Evolutionary conservation across 37 sponge, comb jelly and placozoan species (phyloP), one percentile per base, ranked within the genome.

Genomic region (Spongia lamella): DNA sequence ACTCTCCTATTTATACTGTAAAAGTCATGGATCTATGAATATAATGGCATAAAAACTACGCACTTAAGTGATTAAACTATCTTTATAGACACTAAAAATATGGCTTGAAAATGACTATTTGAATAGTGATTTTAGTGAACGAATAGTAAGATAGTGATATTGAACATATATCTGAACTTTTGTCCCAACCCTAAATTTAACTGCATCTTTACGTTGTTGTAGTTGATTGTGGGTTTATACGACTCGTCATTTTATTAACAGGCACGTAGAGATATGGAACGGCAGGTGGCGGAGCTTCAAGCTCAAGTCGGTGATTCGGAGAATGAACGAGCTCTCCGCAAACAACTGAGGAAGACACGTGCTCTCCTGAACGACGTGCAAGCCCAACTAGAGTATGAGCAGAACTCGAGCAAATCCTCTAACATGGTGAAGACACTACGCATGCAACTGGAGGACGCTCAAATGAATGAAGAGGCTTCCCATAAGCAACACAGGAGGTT

Each of bases 321-420:
- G 54, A 80, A 54, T 39, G 95, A 93, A 75, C 84, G 83, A 74
- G 89, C 86, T 49, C 83, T 96, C 52, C 54, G 75, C 43, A 92
- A 84, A 39, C 65, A 85, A 53, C 54, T 96, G 31, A 73, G 73
- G 83, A 82, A 82, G 63, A 25, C 66, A 31, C 64, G 74, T 39
- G 71, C 38, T 0, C 63, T 72, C 25, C 56, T 82, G 25, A 27
- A 56, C 34, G 77, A 77, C 30, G 53, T 75, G 6, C 73, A 68
- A 31, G 75, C 73, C 35, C 65, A 88, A 66, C 75, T 88, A 15
- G 84, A 88, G 22, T 78, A 78, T 35, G 77, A 76, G 72, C 76
- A 72, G 38, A 83, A 80, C 37, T 55, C 69, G 35, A 61, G 78
- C 22, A 68, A 53, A 38, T 76, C 75, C 69, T 70, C 82, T 1